These are phyloP conservation scores for Euthynnus affinis DNA, from an alignment of 2,797 vertebrate species.

Conservation along the genomic window DNA sequence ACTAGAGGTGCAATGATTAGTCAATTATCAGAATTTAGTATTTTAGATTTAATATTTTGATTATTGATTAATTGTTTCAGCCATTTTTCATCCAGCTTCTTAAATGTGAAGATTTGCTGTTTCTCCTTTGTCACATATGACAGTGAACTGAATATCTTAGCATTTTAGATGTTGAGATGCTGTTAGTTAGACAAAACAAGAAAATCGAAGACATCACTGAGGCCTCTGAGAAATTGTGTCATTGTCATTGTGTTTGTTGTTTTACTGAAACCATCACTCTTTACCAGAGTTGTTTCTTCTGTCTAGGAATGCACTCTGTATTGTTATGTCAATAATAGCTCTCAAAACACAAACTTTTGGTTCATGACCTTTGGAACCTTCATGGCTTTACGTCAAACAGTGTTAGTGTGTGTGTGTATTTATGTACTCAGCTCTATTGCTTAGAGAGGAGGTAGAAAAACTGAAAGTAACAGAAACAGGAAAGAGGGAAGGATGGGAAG, in stretches of 20 bases:
- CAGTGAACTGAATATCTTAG: too few relatives aligned
- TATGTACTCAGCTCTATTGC: slow-evolving; percentile 9
- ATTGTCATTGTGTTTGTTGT: slow-evolving; percentile 34
- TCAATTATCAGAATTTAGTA: too few relatives aligned
- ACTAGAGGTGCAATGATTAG: too few relatives aligned
- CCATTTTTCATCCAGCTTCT: too few relatives aligned
- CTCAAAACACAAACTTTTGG: slow-evolving; percentile 32
- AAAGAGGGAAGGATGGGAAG: slow-evolving; percentile 4
- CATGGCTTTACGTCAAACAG: background rate
- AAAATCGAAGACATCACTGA: too few relatives aligned
- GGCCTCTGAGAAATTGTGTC: too few relatives aligned
- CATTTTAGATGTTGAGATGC: too few relatives aligned
- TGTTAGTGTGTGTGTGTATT: slow-evolving; percentile 6
- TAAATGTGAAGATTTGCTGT: too few relatives aligned
- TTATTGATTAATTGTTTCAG: too few relatives aligned
- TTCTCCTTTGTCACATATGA: too few relatives aligned
- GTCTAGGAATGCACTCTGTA: slow-evolving; percentile 64
- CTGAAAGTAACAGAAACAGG: slow-evolving; percentile 19
- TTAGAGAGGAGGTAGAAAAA: background rate
- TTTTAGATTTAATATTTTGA: too few relatives aligned
- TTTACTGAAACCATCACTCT: slow-evolving; percentile 34
- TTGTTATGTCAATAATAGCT: slow-evolving; percentile 51
- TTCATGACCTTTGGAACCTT: slow-evolving; percentile 11
- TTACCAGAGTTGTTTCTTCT: slow-evolving; percentile 21
- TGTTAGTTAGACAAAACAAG: too few relatives aligned